Base-by-base conservation (phyloP, 2,888 invertebrate genomes). In the Apamea monoglypha region DNA sequence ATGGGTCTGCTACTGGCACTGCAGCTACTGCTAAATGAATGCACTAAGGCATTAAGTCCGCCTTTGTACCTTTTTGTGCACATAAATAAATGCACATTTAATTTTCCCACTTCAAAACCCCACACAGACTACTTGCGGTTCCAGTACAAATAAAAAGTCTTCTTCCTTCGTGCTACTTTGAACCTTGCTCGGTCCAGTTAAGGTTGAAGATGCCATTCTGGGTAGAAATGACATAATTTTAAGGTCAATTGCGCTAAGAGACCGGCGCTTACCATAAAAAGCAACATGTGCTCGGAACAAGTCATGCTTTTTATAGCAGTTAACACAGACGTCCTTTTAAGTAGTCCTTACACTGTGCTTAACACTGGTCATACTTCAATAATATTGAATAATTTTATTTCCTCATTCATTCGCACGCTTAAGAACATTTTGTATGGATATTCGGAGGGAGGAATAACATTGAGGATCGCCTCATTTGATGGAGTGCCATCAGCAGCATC, bases 211-310 rank as follows among this genome's bases (percentile, higher is more conserved):
- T 73, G 61, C 70, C 32, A 40, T 56, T 63, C 56, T n/a, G 6
- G n/a, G 50, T 32, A 25, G 25, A 16, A 63, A 69, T 74, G 74
- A 29, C 25, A 44, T 76, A 66, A 80, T 74, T 83, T 79, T 75
- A 67, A 86, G 83, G 85, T 76, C 79, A 74, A 66, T 74, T 64
- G 78, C 80, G 25, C 32, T 72, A 76, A 74, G 56, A 72, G 74
- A 29, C 59, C 50, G 71, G 53, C 68, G 64, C 74, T 75, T 77
- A 81, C 78, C 81, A 78, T 82, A 78, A 79, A 78, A 78, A 71
- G 76, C 14, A 78, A 80, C 84, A 78, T 80, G 83, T 80, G 77
- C 76, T 59, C 32, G 67, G 59, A 75, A 63, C 72, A 83, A 63
- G 83, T 29, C 25, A 69, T 14, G 63, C 44, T 71, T 74, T 79